These are phyloP conservation scores for Caenorhabditis becei DNA, from an alignment of 2,888 invertebrate species.

Conservation along the genomic window DNA sequence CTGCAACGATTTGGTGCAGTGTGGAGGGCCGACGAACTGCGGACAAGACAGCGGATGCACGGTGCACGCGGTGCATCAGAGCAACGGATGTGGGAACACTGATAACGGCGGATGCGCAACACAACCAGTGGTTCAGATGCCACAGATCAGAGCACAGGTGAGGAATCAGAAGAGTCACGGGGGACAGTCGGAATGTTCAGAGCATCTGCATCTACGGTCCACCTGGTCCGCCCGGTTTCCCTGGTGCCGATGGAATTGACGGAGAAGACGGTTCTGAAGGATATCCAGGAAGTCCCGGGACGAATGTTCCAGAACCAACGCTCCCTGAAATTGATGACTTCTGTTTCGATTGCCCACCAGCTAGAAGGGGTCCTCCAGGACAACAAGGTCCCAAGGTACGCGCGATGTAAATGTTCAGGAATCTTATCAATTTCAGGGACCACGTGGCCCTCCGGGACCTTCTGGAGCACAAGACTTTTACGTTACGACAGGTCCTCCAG, in stretches of 20 bases:
- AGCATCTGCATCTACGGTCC: conserved; percentile 60
- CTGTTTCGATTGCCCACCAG: conserved; percentile 73
- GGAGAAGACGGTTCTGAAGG: conserved; percentile 62
- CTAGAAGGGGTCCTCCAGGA: conserved; percentile 68
- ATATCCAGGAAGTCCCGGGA: conserved; percentile 44
- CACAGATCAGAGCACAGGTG: conserved; percentile 17
- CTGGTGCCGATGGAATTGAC: conserved; percentile 61
- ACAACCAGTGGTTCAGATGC: conserved; percentile 16
- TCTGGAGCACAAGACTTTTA: conserved; percentile 51
- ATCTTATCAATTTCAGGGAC: conserved; percentile 31
- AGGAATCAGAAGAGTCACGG: neutral
- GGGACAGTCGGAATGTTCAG: conserved; percentile 7
- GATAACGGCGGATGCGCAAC: conserved; percentile 19
- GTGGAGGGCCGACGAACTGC: conserved; percentile 38
- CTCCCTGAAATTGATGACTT: conserved; percentile 60
- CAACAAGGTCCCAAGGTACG: conserved; percentile 60
- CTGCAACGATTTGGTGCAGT: conserved; percentile 43
- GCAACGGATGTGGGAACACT: conserved; percentile 13
- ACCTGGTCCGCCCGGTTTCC: conserved; percentile 60
- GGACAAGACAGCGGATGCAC: conserved; percentile 38
- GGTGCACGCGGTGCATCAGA: conserved; percentile 25
- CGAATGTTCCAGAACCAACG: conserved; percentile 24
- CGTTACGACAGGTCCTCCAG: conserved; percentile 47
- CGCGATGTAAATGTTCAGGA: neutral
- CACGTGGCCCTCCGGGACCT: conserved; percentile 57